Evolutionary conservation across 2,797 vertebrate species (phyloP).

Genomic region (Girardinus metallicus): DNA sequence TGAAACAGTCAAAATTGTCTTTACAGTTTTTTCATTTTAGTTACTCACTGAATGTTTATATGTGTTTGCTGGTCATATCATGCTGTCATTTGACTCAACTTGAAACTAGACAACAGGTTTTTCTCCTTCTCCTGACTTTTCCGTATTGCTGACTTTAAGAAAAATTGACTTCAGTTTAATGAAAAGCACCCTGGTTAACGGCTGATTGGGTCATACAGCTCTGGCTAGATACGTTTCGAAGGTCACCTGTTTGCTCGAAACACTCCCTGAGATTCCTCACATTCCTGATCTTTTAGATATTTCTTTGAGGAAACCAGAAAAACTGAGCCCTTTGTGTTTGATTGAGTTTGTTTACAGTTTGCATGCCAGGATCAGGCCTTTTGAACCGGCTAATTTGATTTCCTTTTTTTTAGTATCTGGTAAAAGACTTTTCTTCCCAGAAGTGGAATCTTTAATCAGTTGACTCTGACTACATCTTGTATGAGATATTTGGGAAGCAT

Average conservation of each 20-base stretch:
- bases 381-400: conserved; percentile 31
- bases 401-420: conserved; percentile 27
- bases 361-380: conserved; percentile 24
- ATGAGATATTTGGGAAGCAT: conserved; percentile 9
- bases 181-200: conserved; percentile 17
- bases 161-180: conserved; percentile 19
- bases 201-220: conserved; percentile 43
- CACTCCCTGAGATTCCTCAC: conserved; percentile 70
- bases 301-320: conserved; percentile 53
- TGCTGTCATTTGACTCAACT: conserved; percentile 14
- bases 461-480: conserved; percentile 8
- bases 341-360: conserved; percentile 30
- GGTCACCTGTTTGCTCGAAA: conserved; percentile 67
- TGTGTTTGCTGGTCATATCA: background rate
- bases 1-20: conserved; percentile 6
- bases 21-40: conserved; percentile 16
- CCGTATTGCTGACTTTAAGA: background rate
- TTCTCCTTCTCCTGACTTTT: background rate
- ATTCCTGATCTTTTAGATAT: conserved; percentile 65
- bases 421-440: background rate
- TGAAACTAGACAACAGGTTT: conserved; percentile 13
- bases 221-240: conserved; percentile 32
- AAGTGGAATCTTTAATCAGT: conserved; percentile 5
- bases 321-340: conserved; percentile 52
- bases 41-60: conserved; percentile 10